phyloP scores from a whole-genome alignment of 2,888 invertebrate genomes.

The Pyralis farinalis region DNA sequence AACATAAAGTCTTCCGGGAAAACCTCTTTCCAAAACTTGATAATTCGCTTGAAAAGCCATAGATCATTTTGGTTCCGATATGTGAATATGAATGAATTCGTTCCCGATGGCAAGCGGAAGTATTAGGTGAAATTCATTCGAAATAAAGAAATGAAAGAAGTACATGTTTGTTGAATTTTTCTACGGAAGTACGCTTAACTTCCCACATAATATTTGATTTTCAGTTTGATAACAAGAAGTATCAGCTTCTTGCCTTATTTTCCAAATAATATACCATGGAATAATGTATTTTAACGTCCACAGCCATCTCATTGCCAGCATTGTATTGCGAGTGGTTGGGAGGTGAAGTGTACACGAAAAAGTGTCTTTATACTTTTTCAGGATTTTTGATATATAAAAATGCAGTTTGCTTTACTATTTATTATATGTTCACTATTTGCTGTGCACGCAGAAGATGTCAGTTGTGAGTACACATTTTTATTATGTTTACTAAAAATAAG shows the following conservation, averaged over 20 bases:
- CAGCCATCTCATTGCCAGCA: conserved; percentile 12
- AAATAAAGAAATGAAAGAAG: too few relatives aligned
- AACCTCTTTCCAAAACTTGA: too few relatives aligned
- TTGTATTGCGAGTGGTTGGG: conserved; percentile 10
- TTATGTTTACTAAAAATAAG: too few relatives aligned
- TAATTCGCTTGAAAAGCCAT: too few relatives aligned
- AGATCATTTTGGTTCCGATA: too few relatives aligned
- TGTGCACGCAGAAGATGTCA: conserved; percentile 59
- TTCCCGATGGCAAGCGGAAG: too few relatives aligned
- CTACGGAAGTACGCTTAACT: conserved; percentile 36
- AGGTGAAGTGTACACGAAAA: conserved; percentile 1
- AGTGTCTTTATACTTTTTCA: conserved; percentile 15
- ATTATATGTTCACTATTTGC: conserved; percentile 41
- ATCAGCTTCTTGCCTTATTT: conserved; percentile 52
- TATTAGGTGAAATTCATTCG: too few relatives aligned
- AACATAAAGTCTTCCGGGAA: too few relatives aligned
- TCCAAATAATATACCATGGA: conserved; percentile 45
- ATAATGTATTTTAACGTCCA: conserved; percentile 51
- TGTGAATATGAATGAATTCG: too few relatives aligned
- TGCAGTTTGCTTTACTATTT: conserved; percentile 45
- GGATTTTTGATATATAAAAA: conserved; percentile 27
- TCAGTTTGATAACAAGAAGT: conserved; percentile 32
- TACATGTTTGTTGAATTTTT: conserved; percentile 42
- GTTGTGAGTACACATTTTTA: conserved; percentile 54
- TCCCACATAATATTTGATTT: conserved; percentile 51